A percentile compares a stretch with the other conserved stretches of the same genome.
Evolutionary conservation across 2,113 vertebrate genomes (phyloP).

Genomic region (Mesembrinibis cayennensis): DNA sequence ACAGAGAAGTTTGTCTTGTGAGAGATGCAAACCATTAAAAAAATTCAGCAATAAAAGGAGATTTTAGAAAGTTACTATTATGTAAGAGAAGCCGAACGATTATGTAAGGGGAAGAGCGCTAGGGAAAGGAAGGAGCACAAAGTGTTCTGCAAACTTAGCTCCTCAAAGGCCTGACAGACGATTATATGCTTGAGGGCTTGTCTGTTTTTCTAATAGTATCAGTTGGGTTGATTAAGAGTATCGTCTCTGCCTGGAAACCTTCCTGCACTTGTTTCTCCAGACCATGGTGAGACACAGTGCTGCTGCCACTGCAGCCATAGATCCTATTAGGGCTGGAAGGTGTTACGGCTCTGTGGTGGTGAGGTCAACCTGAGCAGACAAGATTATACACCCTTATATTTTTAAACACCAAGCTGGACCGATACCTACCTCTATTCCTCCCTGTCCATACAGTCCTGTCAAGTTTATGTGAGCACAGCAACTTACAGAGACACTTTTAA

Average conservation of each 20-base stretch:
- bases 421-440: neutral
- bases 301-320: neutral
- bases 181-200: neutral
- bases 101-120: neutral
- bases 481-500: neutral
- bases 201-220: neutral
- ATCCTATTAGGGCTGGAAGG: neutral
- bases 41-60: neutral
- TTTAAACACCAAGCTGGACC: neutral
- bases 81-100: neutral
- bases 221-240: neutral
- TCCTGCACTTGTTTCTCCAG: neutral
- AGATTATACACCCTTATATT: neutral
- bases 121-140: neutral
- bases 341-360: neutral
- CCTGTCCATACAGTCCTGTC: neutral
- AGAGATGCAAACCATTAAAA: neutral
- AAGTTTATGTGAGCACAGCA: neutral
- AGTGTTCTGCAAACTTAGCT: neutral
- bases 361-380: neutral
- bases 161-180: neutral
- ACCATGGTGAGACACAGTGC: neutral
- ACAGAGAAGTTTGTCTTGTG: neutral
- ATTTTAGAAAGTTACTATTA: conserved; percentile 39
- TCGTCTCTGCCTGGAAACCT: neutral